Evolutionary conservation across 23 tunicate species (phyloP).

Genomic region (Phallusia fumigata): DNA sequence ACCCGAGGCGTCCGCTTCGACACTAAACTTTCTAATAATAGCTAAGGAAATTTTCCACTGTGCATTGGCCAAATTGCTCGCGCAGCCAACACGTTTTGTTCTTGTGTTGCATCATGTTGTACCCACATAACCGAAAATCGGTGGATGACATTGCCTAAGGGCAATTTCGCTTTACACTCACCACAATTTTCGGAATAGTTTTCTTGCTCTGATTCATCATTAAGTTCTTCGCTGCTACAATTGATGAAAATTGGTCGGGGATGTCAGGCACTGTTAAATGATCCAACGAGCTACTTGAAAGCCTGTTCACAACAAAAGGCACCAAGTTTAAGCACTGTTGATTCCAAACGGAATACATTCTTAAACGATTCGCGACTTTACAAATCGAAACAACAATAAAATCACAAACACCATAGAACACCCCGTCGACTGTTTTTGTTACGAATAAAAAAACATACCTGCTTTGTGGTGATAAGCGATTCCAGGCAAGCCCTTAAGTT

Average conservation of each 20-base stretch:
- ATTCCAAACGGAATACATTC: background rate
- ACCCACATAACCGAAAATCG: too few species aligned
- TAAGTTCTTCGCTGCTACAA: background rate
- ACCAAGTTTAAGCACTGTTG: background rate
- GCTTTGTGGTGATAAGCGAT: background rate
- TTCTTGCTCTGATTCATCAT: background rate
- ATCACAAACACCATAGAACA: too few species aligned
- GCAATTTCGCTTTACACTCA: background rate
- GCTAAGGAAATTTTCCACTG: too few species aligned
- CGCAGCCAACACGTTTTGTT: too few species aligned
- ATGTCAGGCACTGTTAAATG: background rate
- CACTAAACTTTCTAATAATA: background rate
- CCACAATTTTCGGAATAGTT: constrained; percentile 6
- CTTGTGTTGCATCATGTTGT: too few species aligned
- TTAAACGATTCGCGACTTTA: background rate
- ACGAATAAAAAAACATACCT: background rate
- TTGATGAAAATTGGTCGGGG: background rate
- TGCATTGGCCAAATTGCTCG: too few species aligned
- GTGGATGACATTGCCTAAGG: background rate
- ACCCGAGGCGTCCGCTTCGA: background rate
- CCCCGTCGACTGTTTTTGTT: too few species aligned
- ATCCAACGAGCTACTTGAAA: background rate
- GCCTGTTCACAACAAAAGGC: background rate
- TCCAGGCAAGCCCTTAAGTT: background rate
- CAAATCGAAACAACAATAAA: background rate